A percentile compares a stretch with the other conserved stretches of the same genome.
These are phyloP conservation scores for Brassicogethes aeneus DNA, from an alignment of 2,888 invertebrate species.

Conservation along the genomic window DNA sequence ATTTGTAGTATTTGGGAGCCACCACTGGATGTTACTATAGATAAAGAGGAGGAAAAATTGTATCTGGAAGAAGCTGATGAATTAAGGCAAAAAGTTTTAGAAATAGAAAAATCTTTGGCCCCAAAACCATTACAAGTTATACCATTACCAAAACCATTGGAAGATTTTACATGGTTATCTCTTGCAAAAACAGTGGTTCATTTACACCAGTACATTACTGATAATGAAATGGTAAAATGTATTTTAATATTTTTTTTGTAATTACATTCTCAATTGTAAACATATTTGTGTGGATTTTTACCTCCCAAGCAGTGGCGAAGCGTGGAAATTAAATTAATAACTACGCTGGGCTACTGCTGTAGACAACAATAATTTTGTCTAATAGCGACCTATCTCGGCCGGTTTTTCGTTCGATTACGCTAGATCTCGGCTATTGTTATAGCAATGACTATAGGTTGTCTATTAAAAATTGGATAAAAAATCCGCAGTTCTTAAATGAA, in stretches of 20 bases:
- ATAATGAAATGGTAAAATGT: conserved; percentile 47
- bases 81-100: conserved; percentile 47
- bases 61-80: conserved; percentile 50
- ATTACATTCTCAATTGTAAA: background rate
- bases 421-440: too few relatives aligned
- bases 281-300: too few relatives aligned
- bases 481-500: too few relatives aligned
- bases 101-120: conserved; percentile 46
- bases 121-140: conserved; percentile 47
- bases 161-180: conserved; percentile 53
- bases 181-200: conserved; percentile 56
- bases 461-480: too few relatives aligned
- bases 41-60: conserved; percentile 46
- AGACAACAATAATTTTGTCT: too few relatives aligned
- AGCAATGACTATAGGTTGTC: too few relatives aligned
- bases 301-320: too few relatives aligned
- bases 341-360: too few relatives aligned
- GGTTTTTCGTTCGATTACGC: too few relatives aligned
- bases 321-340: too few relatives aligned
- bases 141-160: conserved; percentile 50
- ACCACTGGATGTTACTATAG: conserved; percentile 40
- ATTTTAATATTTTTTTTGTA: conserved; percentile 10
- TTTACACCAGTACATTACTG: conserved; percentile 55
- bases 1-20: conserved; percentile 39
- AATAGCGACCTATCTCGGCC: too few relatives aligned